Percentiles rank a stretch among this genome's conserved stretches.
phyloP scores from a whole-genome alignment of 2,797 vertebrate genomes.

The Chromobotia macracanthus region DNA sequence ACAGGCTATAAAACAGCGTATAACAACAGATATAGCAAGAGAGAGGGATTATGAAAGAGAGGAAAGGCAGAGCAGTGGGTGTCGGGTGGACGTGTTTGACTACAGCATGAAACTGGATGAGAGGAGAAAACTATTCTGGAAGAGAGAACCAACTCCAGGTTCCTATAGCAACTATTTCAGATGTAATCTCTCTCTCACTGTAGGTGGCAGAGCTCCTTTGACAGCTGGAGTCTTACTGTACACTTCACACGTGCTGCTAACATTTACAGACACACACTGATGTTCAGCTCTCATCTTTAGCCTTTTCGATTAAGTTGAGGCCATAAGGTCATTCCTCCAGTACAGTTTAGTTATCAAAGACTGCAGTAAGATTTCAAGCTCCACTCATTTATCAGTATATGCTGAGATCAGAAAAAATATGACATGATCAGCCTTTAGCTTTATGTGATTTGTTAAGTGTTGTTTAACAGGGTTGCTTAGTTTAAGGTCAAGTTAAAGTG shows the following conservation, averaged over 20 bases:
- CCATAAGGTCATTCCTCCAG: too few species aligned
- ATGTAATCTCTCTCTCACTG: neutral
- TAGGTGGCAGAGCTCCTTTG: neutral
- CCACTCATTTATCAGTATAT: too few species aligned
- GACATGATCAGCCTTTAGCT: too few species aligned
- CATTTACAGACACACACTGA: too few species aligned
- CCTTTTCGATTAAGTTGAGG: too few species aligned
- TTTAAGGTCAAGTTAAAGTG: too few species aligned
- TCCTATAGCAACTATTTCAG: constrained; percentile 55
- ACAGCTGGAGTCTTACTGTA: neutral
- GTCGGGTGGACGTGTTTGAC: constrained; percentile 27
- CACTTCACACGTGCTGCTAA: neutral
- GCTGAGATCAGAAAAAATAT: too few species aligned
- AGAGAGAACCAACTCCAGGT: constrained; percentile 57
- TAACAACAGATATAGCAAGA: constrained; percentile 28
- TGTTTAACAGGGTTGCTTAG: too few species aligned
- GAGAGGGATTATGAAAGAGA: constrained; percentile 28
- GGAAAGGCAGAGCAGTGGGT: constrained; percentile 22
- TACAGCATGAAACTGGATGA: constrained; percentile 4
- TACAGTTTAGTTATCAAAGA: too few species aligned
- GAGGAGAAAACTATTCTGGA: constrained; percentile 58
- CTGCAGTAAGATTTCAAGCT: too few species aligned
- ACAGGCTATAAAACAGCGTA: constrained; percentile 45
- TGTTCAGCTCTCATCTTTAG: too few species aligned
- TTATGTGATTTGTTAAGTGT: too few species aligned